phyloP scores from a whole-genome alignment of 2,888 invertebrate species.

The Catocala nupta region DNA sequence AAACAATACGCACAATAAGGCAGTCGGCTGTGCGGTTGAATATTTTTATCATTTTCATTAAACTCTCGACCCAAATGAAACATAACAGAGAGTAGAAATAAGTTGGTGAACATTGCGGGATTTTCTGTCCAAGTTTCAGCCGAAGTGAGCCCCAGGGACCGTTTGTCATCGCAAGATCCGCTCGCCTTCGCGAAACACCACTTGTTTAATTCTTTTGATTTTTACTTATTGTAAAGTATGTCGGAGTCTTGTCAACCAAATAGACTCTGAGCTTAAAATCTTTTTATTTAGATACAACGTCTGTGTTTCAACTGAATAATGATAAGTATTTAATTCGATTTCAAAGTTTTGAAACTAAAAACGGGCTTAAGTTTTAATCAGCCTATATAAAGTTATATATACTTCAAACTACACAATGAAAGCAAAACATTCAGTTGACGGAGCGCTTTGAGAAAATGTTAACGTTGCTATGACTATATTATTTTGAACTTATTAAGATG shows the following conservation, averaged over 20 bases:
- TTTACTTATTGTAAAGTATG: slow-evolving; percentile 51
- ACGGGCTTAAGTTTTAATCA: slow-evolving; percentile 15
- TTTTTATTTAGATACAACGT: slow-evolving; percentile 15
- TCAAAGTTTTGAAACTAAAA: slow-evolving; percentile 28
- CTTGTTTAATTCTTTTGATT: slow-evolving; percentile 61
- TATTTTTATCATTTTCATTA: slow-evolving; percentile 69
- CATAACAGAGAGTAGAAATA: slow-evolving; percentile 62
- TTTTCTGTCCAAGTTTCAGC: slow-evolving; percentile 60
- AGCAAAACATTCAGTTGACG: slow-evolving; percentile 3
- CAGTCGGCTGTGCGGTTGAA: slow-evolving; percentile 39
- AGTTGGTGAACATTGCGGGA: slow-evolving; percentile 61
- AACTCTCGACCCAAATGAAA: slow-evolving; percentile 64
- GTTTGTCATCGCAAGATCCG: slow-evolving; percentile 62
- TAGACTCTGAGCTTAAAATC: neutral
- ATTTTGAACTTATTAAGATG: too few species aligned
- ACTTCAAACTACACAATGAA: slow-evolving; percentile 5
- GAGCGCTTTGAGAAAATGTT: neutral
- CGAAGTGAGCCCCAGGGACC: slow-evolving; percentile 61
- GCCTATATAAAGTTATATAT: slow-evolving; percentile 22
- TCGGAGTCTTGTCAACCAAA: slow-evolving; percentile 3
- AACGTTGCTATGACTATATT: too few species aligned
- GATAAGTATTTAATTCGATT: slow-evolving; percentile 36
- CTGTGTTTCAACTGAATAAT: slow-evolving; percentile 28
- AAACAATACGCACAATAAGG: slow-evolving; percentile 42
- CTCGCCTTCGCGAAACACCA: slow-evolving; percentile 41